phyloP scores from a whole-genome alignment of 2,888 invertebrate genomes.

The Brachypterus glaber region DNA sequence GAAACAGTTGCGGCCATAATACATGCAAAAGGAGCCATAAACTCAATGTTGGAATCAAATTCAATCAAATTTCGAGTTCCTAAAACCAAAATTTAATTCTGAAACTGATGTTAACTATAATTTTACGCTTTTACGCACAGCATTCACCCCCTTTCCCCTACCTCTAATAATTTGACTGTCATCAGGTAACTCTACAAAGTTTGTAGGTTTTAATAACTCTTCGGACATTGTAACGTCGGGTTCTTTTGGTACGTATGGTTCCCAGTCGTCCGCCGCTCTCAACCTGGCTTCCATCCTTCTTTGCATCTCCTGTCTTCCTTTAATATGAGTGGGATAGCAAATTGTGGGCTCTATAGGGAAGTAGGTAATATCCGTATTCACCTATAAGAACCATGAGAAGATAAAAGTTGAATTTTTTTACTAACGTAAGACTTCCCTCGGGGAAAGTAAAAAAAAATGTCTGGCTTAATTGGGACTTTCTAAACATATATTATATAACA shows the following conservation, averaged over 20 bases:
- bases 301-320: constrained; percentile 22
- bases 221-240: constrained; percentile 34
- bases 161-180: constrained; percentile 51
- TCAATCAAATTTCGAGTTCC: too few species aligned
- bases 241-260: constrained; percentile 14
- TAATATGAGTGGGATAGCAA: constrained; percentile 24
- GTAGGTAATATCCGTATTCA: constrained; percentile 27
- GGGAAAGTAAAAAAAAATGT: constrained; percentile 1
- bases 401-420: not conserved
- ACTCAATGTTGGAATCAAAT: constrained; percentile 31
- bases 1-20: constrained; percentile 54
- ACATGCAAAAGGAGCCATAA: constrained; percentile 46
- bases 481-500: too few species aligned
- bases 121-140: too few species aligned
- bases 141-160: too few species aligned
- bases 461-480: not conserved
- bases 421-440: not conserved
- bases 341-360: constrained; percentile 26
- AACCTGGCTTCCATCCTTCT: constrained; percentile 16
- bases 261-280: too few species aligned
- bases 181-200: constrained; percentile 52
- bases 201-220: constrained; percentile 48
- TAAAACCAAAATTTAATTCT: too few species aligned
- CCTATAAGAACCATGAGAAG: constrained; percentile 7
- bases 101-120: too few species aligned